Evolutionary conservation across 2,888 invertebrate species (phyloP).

Genomic region (Agonopterix subpropinquella): DNA sequence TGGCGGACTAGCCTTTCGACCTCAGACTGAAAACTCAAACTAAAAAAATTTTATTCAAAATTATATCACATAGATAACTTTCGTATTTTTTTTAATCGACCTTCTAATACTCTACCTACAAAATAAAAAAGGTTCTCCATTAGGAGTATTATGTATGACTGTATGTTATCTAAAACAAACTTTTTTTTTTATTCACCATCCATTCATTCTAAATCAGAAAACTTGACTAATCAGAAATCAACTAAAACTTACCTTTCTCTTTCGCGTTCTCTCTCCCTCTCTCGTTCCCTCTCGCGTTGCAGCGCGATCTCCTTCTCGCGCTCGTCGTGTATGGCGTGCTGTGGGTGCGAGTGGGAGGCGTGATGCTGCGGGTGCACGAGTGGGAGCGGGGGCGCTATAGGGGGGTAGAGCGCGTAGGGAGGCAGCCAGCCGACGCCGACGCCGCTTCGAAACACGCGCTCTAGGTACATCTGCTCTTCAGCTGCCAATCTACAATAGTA

Average conservation of each 20-base stretch:
- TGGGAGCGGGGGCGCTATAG: slow-evolving; percentile 58
- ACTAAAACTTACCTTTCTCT: background rate
- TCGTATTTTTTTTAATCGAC: too few relatives aligned
- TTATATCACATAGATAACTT: too few relatives aligned
- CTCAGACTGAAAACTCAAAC: too few relatives aligned
- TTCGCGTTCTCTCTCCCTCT: slow-evolving; percentile 32
- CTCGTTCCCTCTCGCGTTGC: slow-evolving; percentile 70
- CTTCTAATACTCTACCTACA: too few relatives aligned
- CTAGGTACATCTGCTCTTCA: slow-evolving; percentile 92
- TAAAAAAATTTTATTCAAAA: too few relatives aligned
- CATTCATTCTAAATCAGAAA: too few relatives aligned
- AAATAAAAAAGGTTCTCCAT: too few relatives aligned
- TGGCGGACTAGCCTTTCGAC: too few relatives aligned
- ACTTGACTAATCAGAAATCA: too few relatives aligned
- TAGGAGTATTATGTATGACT: too few relatives aligned
- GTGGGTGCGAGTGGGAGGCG: slow-evolving; percentile 54
- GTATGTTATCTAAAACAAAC: too few relatives aligned
- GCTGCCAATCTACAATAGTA: slow-evolving; percentile 58
- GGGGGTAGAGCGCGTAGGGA: slow-evolving; percentile 70
- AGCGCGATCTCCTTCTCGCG: slow-evolving; percentile 72
- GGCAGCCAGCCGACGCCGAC: slow-evolving; percentile 71
- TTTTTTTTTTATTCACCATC: too few relatives aligned
- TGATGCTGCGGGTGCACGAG: slow-evolving; percentile 37
- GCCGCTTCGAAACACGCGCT: slow-evolving; percentile 80
- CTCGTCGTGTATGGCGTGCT: slow-evolving; percentile 55